Evolutionary conservation across 53 echinoderm and acorn worm species (phyloP).

Genomic region (Holothuria scabra): DNA sequence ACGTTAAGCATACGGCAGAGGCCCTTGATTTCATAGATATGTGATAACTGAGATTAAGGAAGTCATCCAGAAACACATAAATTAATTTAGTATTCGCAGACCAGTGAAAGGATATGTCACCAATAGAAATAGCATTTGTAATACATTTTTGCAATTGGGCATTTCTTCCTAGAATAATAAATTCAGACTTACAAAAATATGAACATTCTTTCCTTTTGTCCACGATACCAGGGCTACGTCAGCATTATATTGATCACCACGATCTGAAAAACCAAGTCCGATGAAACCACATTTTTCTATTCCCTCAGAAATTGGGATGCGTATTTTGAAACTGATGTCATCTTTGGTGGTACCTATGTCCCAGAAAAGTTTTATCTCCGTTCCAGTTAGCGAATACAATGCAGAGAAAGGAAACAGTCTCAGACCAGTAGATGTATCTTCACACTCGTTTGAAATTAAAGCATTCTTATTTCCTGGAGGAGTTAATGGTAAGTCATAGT

Average conservation of each 20-base stretch:
- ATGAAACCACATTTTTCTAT: conserved; percentile 48
- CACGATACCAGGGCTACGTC: conserved; percentile 63
- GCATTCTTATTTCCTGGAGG: no score
- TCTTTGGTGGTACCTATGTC: neutral
- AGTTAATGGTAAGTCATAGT: no score
- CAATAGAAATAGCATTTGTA: no score
- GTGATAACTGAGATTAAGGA: no score
- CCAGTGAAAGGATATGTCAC: no score
- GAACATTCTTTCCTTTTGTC: conserved; percentile 7
- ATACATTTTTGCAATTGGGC: no score
- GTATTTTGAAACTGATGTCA: conserved; percentile 6
- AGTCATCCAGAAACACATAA: no score
- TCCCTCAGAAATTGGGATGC: neutral
- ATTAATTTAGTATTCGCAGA: no score
- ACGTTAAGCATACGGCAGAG: no score
- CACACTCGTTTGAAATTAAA: no score
- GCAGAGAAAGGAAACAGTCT: conserved; percentile 18
- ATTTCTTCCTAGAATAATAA: no score
- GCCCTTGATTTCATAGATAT: no score
- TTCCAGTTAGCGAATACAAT: neutral
- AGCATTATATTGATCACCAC: conserved; percentile 55
- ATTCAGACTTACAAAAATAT: conserved; percentile 58
- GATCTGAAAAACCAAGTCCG: conserved; percentile 68
- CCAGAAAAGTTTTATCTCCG: neutral
- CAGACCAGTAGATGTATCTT: neutral